Conservation (phyloP, 2,888 invertebrate genomes). For the Parapristionchus giblindavisi region DNA sequence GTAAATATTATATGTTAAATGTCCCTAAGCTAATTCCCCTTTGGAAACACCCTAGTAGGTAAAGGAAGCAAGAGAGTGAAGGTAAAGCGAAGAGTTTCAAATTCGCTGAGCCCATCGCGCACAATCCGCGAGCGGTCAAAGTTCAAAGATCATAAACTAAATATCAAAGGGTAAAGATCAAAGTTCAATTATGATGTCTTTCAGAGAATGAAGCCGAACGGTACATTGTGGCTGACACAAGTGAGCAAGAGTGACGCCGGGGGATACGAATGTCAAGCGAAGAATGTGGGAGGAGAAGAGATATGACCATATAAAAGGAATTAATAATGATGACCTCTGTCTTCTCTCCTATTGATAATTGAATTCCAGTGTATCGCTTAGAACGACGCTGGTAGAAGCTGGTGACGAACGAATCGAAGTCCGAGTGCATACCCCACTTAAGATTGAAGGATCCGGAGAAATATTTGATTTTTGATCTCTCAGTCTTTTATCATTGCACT, state of each 20-base stretch:
- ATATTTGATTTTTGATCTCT: too few relatives aligned
- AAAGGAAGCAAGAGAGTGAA: background rate
- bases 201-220: slow-evolving; percentile 67
- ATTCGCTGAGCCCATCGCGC: slow-evolving; percentile 41
- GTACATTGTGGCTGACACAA: slow-evolving; percentile 70
- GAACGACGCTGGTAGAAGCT: slow-evolving; percentile 63
- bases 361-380: slow-evolving; percentile 61
- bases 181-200: background rate
- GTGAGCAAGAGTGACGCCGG: slow-evolving; percentile 72
- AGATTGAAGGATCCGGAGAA: too few relatives aligned
- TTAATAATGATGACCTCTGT: too few relatives aligned
- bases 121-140: slow-evolving; percentile 39
- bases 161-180: background rate
- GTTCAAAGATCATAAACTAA: background rate
- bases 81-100: too few relatives aligned
- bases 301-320: too few relatives aligned
- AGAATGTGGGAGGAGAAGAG: slow-evolving; percentile 74
- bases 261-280: slow-evolving; percentile 72
- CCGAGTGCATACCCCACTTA: too few relatives aligned
- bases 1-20: too few relatives aligned
- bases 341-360: too few relatives aligned
- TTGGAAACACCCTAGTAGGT: background rate
- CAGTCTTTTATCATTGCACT: too few relatives aligned
- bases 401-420: too few relatives aligned
- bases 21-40: background rate